phyloP scores from a whole-genome alignment of 2,888 invertebrate genomes.

The Tenthredo livida region DNA sequence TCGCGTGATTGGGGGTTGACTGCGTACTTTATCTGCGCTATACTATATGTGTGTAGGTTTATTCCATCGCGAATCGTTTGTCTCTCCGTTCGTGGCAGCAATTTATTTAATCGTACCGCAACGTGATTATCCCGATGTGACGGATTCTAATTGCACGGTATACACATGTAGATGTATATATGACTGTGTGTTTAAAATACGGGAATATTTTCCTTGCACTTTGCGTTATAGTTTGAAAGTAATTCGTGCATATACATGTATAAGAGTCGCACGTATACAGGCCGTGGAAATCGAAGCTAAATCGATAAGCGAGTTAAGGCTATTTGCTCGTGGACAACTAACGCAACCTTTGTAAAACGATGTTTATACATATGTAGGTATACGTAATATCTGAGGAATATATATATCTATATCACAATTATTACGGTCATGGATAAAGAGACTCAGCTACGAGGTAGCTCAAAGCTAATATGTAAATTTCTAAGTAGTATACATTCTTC shows the following conservation, averaged over 20 bases:
- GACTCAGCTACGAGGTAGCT: constrained; percentile 5
- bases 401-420: neutral
- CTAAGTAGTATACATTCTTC: neutral
- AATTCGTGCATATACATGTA: neutral
- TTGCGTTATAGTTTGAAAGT: neutral
- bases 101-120: constrained; percentile 51
- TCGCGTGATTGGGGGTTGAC: constrained; percentile 52
- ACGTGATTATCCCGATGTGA: constrained; percentile 33
- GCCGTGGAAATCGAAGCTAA: constrained; percentile 17
- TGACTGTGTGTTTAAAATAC: neutral
- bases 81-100: neutral
- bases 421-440: constrained; percentile 1
- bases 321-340: constrained; percentile 38
- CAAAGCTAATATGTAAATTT: neutral
- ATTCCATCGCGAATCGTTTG: constrained; percentile 18
- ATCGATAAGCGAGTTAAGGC: constrained; percentile 30
- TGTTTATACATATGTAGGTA: constrained; percentile 6
- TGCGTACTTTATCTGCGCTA: neutral
- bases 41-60: neutral
- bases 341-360: constrained; percentile 34
- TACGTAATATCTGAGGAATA: neutral
- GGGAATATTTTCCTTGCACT: neutral
- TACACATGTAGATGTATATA: neutral
- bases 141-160: neutral
- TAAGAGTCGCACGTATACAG: neutral